Base-by-base conservation (phyloP, 1,140 invertebrate genomes). In the Campoletis sonorensis region DNA sequence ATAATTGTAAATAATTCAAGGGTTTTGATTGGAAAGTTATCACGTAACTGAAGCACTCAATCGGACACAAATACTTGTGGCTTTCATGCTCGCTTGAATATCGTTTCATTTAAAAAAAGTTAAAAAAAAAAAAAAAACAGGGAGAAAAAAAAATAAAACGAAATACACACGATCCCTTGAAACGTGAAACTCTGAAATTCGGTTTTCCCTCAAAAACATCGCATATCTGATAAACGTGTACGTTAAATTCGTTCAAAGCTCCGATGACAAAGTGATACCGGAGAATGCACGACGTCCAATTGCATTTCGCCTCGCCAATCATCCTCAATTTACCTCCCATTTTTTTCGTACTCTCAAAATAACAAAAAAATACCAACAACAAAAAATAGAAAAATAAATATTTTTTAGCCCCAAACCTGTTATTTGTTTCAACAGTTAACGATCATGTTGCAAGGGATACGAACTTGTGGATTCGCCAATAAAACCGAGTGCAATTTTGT, bases 1-100 rank as follows among this genome's bases (percentile, higher is more conserved):
- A 45, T 71, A 33, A 10, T 49, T 49, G 71, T 73, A 23, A 73
- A 73, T 73, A 73, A 73, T 73, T 73, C 45, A 40, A 49, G 27
- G 37, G 71, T 5, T 73, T 23, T 13, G 7, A 49, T 73, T 73
- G 71, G 33, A 73, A n/a, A 40, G 71, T 1, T 49, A 73, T 73
- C 71, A 0, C 71, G 71, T 73, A 3, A 26, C 71, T 51, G 5
- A 13, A 71, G 33, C n/a, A 27, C 13, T 71, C 30, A 33, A 58
- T 58, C 40, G 40, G 40, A 45, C 40, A 10, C 54, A 10, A 58
- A 58, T n/a, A 23, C 54, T 58, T 58, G 54, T 58, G 54, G 54
- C 30, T 30, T 67, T 67, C 61, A 27, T 26, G 23, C 23, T 26
- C 61, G 23, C 23, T 45, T 40, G 16, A 71, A 37, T 33, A 37